These are phyloP conservation scores for Betta splendens DNA, from an alignment of 2,797 vertebrate species.

Conservation along the genomic window DNA sequence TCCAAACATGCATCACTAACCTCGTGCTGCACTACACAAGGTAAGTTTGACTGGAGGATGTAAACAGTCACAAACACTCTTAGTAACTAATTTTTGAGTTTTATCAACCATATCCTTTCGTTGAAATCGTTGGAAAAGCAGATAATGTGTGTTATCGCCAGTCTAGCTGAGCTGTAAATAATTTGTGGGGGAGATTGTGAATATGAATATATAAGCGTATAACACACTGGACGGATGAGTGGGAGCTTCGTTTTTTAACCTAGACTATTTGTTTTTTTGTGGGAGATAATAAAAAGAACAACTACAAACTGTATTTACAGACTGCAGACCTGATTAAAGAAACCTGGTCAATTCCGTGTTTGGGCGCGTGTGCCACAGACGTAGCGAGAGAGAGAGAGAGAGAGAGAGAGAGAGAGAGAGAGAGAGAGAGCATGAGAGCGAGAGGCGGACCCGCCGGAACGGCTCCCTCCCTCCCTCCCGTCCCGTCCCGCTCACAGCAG, in stretches of 20 bases:
- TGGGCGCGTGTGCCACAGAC: too few relatives aligned
- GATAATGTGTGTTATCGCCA: slow-evolving; percentile 42
- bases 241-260: neutral
- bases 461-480: slow-evolving; percentile 40
- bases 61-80: slow-evolving; percentile 18
- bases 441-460: slow-evolving; percentile 44
- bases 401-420: slow-evolving; percentile 12
- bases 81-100: slow-evolving; percentile 40
- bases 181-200: slow-evolving; percentile 35
- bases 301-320: neutral
- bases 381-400: neutral
- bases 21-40: slow-evolving; percentile 21
- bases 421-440: neutral
- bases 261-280: slow-evolving; percentile 18
- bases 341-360: neutral
- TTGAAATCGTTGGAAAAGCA: slow-evolving; percentile 33
- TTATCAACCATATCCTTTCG: slow-evolving; percentile 20
- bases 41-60: slow-evolving; percentile 21
- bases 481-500: slow-evolving; percentile 26
- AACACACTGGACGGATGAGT: too few relatives aligned
- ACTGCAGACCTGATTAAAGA: neutral
- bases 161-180: slow-evolving; percentile 39
- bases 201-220: too few relatives aligned
- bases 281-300: neutral
- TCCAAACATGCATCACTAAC: too few relatives aligned